Conservation (phyloP, 2,888 invertebrate genomes). For the Oscheius onirici region DNA sequence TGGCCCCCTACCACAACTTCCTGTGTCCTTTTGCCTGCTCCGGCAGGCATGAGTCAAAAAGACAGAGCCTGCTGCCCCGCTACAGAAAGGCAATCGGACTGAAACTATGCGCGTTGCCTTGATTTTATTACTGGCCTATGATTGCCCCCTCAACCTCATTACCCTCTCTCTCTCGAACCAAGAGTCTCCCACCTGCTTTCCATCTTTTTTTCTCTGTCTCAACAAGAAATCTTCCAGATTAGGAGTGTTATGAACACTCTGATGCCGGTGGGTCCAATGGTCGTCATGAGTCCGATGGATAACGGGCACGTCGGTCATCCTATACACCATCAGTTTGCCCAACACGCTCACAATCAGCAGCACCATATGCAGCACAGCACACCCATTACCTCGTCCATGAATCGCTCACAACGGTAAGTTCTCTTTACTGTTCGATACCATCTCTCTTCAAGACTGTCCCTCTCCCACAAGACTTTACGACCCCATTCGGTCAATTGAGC, state of each 20-base stretch:
- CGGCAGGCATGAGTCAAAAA: conserved; percentile 9
- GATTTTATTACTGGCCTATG: conserved; percentile 32
- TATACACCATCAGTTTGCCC: conserved; percentile 44
- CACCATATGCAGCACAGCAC: conserved; percentile 40
- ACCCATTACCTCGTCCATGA: conserved; percentile 55
- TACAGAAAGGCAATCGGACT: conserved; percentile 18
- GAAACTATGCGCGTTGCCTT: conserved; percentile 30
- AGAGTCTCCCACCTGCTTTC: not conserved
- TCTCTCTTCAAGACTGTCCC: not conserved
- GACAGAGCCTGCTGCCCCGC: not conserved
- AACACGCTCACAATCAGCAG: conserved; percentile 21
- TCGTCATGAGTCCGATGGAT: conserved; percentile 36
- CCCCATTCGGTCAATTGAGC: conserved; percentile 28
- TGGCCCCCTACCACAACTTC: conserved; percentile 12
- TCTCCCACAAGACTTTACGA: conserved; percentile 23
- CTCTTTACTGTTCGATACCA: conserved; percentile 10
- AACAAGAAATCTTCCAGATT: not conserved
- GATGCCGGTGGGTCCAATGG: conserved; percentile 56
- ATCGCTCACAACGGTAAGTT: conserved; percentile 55
- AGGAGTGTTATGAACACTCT: conserved; percentile 52
- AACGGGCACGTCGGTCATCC: conserved; percentile 30
- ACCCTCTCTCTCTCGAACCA: conserved; percentile 15
- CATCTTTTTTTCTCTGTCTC: not conserved
- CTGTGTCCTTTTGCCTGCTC: conserved; percentile 25
- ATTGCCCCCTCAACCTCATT: conserved; percentile 31